A percentile compares a stretch with the other conserved stretches of the same genome.
phyloP scores from a whole-genome alignment of 2,888 invertebrate genomes.

The Parnassius mnemosyne region DNA sequence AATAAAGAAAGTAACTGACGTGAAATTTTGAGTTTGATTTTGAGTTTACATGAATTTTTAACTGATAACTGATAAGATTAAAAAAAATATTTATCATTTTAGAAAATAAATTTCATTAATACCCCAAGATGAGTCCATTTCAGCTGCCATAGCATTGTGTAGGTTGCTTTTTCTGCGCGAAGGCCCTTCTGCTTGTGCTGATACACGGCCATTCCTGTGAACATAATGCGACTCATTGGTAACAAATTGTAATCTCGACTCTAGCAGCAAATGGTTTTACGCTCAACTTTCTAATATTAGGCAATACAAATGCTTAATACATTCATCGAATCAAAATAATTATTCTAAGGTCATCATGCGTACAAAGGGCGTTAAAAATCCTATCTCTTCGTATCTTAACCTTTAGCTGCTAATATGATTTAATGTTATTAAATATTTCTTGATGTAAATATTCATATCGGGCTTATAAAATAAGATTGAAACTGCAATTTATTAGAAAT shows the following conservation, averaged over 20 bases:
- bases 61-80: no score
- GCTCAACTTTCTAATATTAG: conserved; percentile 13
- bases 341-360: conserved; percentile 2
- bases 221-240: conserved; percentile 15
- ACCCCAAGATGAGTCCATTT: conserved; percentile 75
- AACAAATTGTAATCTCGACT: conserved; percentile 16
- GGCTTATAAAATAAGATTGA: conserved; percentile 1
- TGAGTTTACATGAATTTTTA: no score
- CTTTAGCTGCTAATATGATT: no score
- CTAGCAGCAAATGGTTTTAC: conserved; percentile 7
- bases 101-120: conserved; percentile 19
- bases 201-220: conserved; percentile 70
- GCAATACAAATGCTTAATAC: conserved; percentile 1
- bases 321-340: conserved; percentile 2
- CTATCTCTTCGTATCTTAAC: background rate
- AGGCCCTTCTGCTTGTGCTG: conserved; percentile 83
- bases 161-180: conserved; percentile 86
- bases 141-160: conserved; percentile 80
- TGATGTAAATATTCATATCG: background rate
- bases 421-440: conserved; percentile 16
- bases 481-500: conserved; percentile 31
- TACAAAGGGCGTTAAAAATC: conserved; percentile 16
- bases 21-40: no score
- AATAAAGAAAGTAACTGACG: no score
- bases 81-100: no score